Base-by-base conservation (phyloP, 1,140 invertebrate species). In the Halictus rubicundus region DNA sequence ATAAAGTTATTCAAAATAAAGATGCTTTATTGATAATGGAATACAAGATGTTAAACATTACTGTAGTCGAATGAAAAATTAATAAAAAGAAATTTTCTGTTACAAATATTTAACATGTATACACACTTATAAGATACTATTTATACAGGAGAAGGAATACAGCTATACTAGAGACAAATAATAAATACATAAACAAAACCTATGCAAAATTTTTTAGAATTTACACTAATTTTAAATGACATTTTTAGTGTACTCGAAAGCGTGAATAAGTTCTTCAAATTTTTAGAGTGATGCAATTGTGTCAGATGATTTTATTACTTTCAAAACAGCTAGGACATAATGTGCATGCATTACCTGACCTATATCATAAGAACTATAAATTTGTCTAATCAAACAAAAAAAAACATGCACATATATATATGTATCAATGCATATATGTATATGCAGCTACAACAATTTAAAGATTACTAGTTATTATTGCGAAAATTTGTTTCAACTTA, bases 51-150 rank as follows among this genome's bases (percentile, higher is more conserved):
- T 52, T 14, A 61, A 10, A 16, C 32, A 57, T 71, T 60, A 60
- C 25, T 25, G n/a, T 66, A 60, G 7, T 14, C 21, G 23, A 64
- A 71, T 39, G 42, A 32, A 64, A 65, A 69, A 25, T 54, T 39
- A 72, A 75, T 61, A 64, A 63, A 37, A 60, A 54, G 23, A 42
- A 81, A 54, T 68, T 39, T 85, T 3, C 8, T 79, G 10, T 65
- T 49, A 65, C 27, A 49, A 27, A 19, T 78, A 52, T 71, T 60
- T 39, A 16, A 78, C 19, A 42, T 59, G 23, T 68, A 46, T 60
- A 42, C 39, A 19, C 4, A n/a, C 46, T 5, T 42, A 19, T 14
- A 57, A 68, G 42, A 9, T 46, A 10, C 42, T 46, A 19, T 32
- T 6, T 52, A 52, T 37, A 8, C 37, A 25, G 3, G 39, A 42